Percentiles rank a stretch among this genome's conserved stretches.
These are phyloP conservation scores for Zootermopsis nevadensis DNA, from an alignment of 2,888 invertebrate species.

Conservation along the genomic window DNA sequence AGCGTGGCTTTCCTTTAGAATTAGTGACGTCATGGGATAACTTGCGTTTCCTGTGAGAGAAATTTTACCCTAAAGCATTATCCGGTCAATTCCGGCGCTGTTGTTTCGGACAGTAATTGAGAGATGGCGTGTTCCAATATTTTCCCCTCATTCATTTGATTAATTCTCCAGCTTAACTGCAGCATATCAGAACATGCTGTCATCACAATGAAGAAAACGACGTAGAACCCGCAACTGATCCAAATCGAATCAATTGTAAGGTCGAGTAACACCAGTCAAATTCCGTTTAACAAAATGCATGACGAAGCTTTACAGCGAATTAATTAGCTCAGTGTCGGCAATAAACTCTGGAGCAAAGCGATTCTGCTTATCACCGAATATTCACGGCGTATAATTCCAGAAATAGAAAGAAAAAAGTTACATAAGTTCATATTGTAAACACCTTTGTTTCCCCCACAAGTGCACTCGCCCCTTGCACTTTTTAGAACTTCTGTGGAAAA, in stretches of 20 bases:
- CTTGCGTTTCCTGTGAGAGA: slow-evolving; percentile 11
- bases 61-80: neutral
- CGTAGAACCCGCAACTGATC: neutral
- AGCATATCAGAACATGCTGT: neutral
- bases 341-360: too few relatives aligned
- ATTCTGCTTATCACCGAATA: too few relatives aligned
- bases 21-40: slow-evolving; percentile 15
- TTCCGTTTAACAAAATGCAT: neutral
- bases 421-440: too few relatives aligned
- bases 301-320: too few relatives aligned
- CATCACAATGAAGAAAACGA: neutral
- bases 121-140: neutral
- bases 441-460: too few relatives aligned
- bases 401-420: too few relatives aligned
- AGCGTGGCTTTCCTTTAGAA: neutral
- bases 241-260: slow-evolving; percentile 1
- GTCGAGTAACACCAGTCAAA: neutral
- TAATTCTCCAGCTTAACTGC: slow-evolving; percentile 25
- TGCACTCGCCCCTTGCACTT: slow-evolving; percentile 1
- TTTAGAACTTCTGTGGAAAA: slow-evolving; percentile 32
- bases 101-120: slow-evolving; percentile 20
- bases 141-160: slow-evolving; percentile 32
- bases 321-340: too few relatives aligned
- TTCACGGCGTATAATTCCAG: too few relatives aligned
- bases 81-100: neutral